Conservation (phyloP, 1,140 invertebrate genomes). For the Neodiprion fabricii region DNA sequence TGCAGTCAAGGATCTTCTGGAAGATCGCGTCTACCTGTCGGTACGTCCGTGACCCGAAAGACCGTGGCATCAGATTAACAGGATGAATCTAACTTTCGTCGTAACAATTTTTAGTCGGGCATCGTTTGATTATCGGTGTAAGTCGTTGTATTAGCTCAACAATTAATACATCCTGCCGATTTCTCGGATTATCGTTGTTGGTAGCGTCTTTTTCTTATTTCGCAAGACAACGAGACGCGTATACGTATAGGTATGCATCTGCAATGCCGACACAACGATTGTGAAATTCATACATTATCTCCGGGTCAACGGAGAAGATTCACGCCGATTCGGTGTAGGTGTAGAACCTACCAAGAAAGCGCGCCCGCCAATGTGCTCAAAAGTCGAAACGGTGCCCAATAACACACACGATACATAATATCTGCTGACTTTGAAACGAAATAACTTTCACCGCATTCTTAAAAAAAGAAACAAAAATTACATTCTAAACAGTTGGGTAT, state of each 20-base stretch:
- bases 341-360: neutral
- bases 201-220: neutral
- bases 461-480: no score
- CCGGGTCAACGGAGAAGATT: neutral
- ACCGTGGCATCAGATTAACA: neutral
- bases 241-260: no score
- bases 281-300: no score
- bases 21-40: neutral
- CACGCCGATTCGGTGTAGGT: neutral
- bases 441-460: no score
- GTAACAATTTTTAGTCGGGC: no score
- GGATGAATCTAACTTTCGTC: neutral
- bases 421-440: no score
- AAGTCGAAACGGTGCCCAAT: no score
- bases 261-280: no score
- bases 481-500: neutral
- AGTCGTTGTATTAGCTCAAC: no score
- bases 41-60: neutral
- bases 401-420: neutral
- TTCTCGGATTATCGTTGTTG: neutral
- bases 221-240: neutral
- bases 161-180: no score
- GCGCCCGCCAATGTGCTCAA: neutral
- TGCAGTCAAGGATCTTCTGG: neutral
- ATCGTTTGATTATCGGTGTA: no score